Conservation (phyloP, 2,797 vertebrate genomes). For the Molossus molossus region DNA sequence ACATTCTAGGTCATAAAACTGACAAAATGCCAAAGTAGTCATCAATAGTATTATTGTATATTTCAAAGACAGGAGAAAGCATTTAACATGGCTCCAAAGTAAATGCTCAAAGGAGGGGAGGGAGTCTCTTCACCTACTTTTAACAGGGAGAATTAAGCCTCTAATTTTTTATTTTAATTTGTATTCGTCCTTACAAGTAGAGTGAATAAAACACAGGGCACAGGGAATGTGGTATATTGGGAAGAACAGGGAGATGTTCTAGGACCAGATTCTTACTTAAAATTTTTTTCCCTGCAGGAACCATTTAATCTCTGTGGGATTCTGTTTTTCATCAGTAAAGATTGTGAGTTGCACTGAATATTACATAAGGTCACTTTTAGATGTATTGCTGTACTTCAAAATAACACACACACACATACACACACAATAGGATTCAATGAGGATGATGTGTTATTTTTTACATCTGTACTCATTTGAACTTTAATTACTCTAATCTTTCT, state of each 20-base stretch:
- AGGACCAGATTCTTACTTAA: background rate
- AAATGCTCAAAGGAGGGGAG: background rate
- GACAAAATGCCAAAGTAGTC: background rate
- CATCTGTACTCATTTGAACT: slow-evolving; percentile 58
- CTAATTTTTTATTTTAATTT: background rate
- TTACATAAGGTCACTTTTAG: slow-evolving; percentile 41
- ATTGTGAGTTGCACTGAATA: background rate
- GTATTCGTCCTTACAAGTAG: background rate
- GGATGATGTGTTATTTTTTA: slow-evolving; percentile 56
- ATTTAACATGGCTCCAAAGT: background rate
- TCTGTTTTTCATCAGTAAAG: background rate
- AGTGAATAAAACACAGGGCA: background rate
- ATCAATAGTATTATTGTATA: background rate
- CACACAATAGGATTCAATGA: background rate
- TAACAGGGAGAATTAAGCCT: background rate
- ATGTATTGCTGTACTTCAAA: slow-evolving; percentile 72
- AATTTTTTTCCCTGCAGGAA: background rate
- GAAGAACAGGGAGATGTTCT: background rate
- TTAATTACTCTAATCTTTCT: slow-evolving; percentile 65
- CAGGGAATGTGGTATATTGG: background rate
- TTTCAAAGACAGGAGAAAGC: background rate
- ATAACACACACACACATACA: background rate
- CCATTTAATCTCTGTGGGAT: background rate
- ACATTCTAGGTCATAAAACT: background rate
- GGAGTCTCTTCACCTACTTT: background rate